Evolutionary conservation across 2,888 invertebrate species (phyloP).

Genomic region (Hanleya hanleyi): DNA sequence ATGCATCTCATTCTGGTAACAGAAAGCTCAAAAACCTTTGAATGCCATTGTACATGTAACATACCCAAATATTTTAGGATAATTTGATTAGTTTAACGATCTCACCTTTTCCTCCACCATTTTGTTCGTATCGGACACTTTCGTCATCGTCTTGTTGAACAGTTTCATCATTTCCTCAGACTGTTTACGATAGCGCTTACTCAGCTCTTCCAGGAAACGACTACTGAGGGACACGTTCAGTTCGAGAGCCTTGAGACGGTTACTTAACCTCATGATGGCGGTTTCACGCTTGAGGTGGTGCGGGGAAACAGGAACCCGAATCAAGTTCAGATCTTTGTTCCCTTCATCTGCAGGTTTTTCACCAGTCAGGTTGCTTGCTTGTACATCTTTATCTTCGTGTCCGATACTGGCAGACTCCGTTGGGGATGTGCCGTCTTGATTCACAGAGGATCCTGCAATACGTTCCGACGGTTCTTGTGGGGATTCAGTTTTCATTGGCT

Average conservation of each 20-base stretch:
- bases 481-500: neutral
- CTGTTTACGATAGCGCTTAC: conserved; percentile 95
- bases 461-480: too few species aligned
- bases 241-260: conserved; percentile 96
- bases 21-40: too few species aligned
- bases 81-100: too few species aligned
- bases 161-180: conserved; percentile 93
- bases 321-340: conserved; percentile 33
- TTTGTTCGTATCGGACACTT: conserved; percentile 74
- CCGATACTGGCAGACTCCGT: too few species aligned
- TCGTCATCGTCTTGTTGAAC: conserved; percentile 84
- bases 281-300: conserved; percentile 57
- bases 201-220: conserved; percentile 94
- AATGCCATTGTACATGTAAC: too few species aligned
- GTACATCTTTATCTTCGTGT: neutral
- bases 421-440: too few species aligned
- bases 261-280: conserved; percentile 88
- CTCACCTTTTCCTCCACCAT: conserved; percentile 78
- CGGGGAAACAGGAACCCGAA: conserved; percentile 37
- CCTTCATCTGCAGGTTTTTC: neutral
- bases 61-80: too few species aligned
- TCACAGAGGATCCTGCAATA: too few species aligned
- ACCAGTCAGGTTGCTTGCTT: neutral
- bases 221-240: conserved; percentile 97
- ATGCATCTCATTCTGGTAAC: too few species aligned